Evolutionary conservation across 2,797 vertebrate species (phyloP).

Genomic region (Rhinatrema bivittatum): DNA sequence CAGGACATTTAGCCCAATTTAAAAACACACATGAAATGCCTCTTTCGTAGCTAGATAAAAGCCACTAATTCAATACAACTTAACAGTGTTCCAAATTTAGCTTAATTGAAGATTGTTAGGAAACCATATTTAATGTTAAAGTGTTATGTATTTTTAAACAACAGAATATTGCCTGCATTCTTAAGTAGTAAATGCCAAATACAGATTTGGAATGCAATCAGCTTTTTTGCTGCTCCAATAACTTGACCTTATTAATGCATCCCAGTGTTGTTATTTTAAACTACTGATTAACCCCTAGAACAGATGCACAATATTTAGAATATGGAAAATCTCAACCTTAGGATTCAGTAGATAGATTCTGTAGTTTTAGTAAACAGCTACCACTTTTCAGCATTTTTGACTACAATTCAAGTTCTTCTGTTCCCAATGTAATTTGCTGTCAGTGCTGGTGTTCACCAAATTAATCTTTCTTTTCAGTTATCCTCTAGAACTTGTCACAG

Average conservation of each 20-base stretch:
- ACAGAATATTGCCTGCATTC: not conserved
- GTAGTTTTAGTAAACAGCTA: conserved; percentile 3
- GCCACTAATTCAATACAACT: conserved; percentile 10
- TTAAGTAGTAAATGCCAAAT: conserved; percentile 6
- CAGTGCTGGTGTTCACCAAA: conserved; percentile 22
- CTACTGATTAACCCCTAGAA: conserved; percentile 3
- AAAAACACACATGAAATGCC: not conserved
- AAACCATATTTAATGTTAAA: not conserved
- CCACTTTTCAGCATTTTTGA: conserved; percentile 14
- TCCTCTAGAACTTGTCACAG: conserved; percentile 14
- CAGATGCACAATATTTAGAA: conserved; percentile 1
- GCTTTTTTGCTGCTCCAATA: not conserved
- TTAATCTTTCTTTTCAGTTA: conserved; percentile 30
- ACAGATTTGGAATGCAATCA: conserved; percentile 13
- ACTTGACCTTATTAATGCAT: not conserved
- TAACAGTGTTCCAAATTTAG: conserved; percentile 6
- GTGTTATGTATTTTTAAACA: not conserved
- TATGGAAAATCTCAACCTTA: conserved; percentile 9
- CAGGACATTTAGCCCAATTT: conserved; percentile 25
- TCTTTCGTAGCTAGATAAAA: conserved; percentile 10
- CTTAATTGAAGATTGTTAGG: not conserved
- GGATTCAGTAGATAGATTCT: conserved; percentile 18
- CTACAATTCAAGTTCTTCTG: conserved; percentile 17
- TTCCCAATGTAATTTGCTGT: conserved; percentile 18
- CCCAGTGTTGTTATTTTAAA: conserved; percentile 4